These are phyloP conservation scores for Hyalella azteca DNA, from an alignment of 2,888 invertebrate genomes.

Conservation along the genomic window DNA sequence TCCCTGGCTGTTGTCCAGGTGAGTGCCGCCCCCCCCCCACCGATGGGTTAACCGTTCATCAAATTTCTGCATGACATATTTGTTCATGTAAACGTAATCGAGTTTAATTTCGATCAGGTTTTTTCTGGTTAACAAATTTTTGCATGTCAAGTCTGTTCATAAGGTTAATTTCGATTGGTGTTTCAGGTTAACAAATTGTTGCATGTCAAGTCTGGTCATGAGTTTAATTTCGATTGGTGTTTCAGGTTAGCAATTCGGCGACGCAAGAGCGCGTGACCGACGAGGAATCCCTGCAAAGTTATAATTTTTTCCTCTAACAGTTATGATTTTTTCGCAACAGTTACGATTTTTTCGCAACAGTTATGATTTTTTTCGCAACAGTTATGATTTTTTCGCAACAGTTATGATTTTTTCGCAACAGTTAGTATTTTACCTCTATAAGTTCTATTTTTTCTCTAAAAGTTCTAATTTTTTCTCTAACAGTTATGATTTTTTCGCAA, in stretches of 20 bases:
- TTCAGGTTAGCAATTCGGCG: conserved; percentile 49
- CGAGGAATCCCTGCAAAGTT: conserved; percentile 70
- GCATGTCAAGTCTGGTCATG: background rate
- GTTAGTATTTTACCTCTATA: too few relatives aligned
- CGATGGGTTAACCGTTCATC: background rate
- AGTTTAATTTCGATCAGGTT: background rate
- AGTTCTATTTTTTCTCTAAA: too few relatives aligned
- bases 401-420: too few relatives aligned
- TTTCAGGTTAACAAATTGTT: background rate
- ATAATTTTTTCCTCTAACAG: too few relatives aligned
- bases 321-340: too few relatives aligned
- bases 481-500: too few relatives aligned
- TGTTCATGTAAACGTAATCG: background rate
- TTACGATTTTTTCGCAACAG: too few relatives aligned
- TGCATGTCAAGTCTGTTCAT: background rate
- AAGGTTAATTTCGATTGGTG: background rate
- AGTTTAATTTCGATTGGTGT: background rate
- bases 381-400: too few relatives aligned
- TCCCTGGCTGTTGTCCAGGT: conserved; percentile 70
- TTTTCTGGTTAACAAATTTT: background rate
- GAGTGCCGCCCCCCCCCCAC: background rate
- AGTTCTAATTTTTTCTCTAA: too few relatives aligned
- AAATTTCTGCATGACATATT: background rate
- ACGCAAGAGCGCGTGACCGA: conserved; percentile 53
- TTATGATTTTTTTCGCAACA: too few relatives aligned